Base-by-base conservation (phyloP, 1,140 invertebrate species). In the Pseudoatta argentina region DNA sequence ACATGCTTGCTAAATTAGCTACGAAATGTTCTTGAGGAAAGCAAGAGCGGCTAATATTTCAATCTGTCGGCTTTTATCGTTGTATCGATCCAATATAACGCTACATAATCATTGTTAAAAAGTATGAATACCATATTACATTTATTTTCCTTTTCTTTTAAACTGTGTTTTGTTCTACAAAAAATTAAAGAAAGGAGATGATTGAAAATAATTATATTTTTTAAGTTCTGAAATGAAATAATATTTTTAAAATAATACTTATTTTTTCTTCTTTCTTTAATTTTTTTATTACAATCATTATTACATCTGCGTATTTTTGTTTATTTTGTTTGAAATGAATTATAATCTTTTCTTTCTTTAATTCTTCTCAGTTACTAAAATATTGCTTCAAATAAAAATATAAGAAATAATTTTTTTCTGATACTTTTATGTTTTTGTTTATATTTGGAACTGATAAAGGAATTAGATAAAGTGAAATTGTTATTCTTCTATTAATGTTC, bases 1-100 rank as follows among this genome's bases (percentile, higher is more conserved):
- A 48, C 71, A 57, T 27, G 53, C 59, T 78, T 27, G 59, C 21
- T 66, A 30, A 30, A 78, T 66, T 78, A 78, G 3, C 59, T 24
- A 18, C 24, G 18, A 27, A 66, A 51, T 6, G 39, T 64, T 78
- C 24, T 64, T 30, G 24, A 78, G 12, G 3, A 78, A 48, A 66
- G 12, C 16, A 27, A 21, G 57, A 63, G 18, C 21, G 21, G 3
- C 24, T 24, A 24, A 78, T 77, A 77, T 64, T 78, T 78, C 24
- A 44, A 77, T 77, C 34, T 48, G 21, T 39, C 4, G 10, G 5
- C 57, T 64, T 69, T 77, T 77, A 76, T 76, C 55, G 34, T 44
- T 24, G 30, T 16, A 76, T 76, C 55, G 34, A 39, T 34, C 30
- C 21, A 34, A 39, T 21, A 34, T 75, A 57, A 75, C 53, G 72